These are phyloP conservation scores for Leptoclinus maculatus DNA, from an alignment of 2,797 vertebrate genomes.

Conservation along the genomic window DNA sequence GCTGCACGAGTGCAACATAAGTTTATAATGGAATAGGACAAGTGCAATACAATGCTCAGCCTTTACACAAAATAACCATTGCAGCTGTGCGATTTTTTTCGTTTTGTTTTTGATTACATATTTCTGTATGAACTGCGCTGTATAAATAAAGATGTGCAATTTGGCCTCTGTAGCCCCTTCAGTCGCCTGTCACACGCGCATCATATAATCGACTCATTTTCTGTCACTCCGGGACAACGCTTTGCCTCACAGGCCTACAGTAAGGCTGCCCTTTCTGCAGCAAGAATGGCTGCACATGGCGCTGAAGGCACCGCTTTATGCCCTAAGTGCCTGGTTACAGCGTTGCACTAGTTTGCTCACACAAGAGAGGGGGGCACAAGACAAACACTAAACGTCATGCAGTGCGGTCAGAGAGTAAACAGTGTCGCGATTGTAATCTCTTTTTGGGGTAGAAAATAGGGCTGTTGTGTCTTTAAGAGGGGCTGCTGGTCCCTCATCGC, in stretches of 20 bases:
- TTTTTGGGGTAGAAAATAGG: slow-evolving; percentile 83
- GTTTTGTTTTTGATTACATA: background rate
- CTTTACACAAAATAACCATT: background rate
- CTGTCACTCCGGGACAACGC: slow-evolving; percentile 45
- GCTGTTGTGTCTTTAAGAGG: slow-evolving; percentile 98
- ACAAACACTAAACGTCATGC: slow-evolving; percentile 84
- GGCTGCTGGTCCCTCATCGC: slow-evolving; percentile 94
- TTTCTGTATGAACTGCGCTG: background rate
- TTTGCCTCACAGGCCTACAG: slow-evolving; percentile 65
- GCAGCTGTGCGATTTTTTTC: background rate
- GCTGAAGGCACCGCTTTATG: slow-evolving; percentile 86
- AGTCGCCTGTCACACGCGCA: slow-evolving; percentile 43
- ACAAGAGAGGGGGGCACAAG: slow-evolving; percentile 70
- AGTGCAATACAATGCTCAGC: background rate
- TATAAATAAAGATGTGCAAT: slow-evolving; percentile 15
- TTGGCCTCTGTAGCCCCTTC: slow-evolving; percentile 31
- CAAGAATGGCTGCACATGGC: slow-evolving; percentile 74
- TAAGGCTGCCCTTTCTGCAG: slow-evolving; percentile 54
- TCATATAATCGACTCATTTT: slow-evolving; percentile 66
- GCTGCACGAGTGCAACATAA: background rate
- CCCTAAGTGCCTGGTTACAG: slow-evolving; percentile 92
- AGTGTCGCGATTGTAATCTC: slow-evolving; percentile 86
- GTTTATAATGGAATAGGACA: background rate
- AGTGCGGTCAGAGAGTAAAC: slow-evolving; percentile 86
- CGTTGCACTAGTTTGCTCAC: slow-evolving; percentile 82